phyloP scores from a whole-genome alignment of 2,888 invertebrate genomes.

The Adelphocoris suturalis region DNA sequence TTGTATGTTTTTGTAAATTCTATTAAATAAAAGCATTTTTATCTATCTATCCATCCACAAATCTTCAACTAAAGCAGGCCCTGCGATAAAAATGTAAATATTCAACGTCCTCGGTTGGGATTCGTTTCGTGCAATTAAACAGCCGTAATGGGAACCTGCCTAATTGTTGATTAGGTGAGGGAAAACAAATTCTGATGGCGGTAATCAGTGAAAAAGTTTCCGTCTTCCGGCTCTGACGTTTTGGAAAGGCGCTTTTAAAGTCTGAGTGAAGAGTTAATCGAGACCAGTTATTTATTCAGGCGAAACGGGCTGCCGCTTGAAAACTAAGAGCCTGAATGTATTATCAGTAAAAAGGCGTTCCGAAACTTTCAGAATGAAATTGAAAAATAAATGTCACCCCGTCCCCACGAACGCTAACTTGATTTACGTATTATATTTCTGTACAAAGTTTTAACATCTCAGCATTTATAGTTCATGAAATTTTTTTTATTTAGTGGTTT shows the following conservation, averaged over 20 bases:
- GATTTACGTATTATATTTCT: neutral
- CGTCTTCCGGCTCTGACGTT: neutral
- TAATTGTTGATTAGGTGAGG: neutral
- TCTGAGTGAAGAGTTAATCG: neutral
- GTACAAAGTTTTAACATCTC: neutral
- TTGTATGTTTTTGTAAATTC: too few relatives aligned
- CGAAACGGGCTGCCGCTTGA: neutral
- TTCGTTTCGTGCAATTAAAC: neutral
- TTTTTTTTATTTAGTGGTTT: too few relatives aligned
- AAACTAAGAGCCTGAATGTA: slow-evolving; percentile 8
- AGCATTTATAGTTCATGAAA: neutral
- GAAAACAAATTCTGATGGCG: neutral
- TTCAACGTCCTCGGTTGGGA: neutral
- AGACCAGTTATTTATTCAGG: neutral
- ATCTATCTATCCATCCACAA: neutral
- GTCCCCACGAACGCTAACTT: neutral
- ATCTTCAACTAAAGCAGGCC: neutral
- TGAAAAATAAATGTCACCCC: neutral
- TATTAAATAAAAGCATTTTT: too few relatives aligned
- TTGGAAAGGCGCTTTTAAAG: neutral
- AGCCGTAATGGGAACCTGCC: neutral
- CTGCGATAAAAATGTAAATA: neutral
- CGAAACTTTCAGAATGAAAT: neutral
- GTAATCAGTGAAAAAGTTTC: slow-evolving; percentile 21
- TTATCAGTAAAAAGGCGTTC: slow-evolving; percentile 9